Percentiles rank a stretch among this genome's conserved stretches.
Conservation (phyloP, 2,888 invertebrate genomes). For the Eupithecia abbreviata region DNA sequence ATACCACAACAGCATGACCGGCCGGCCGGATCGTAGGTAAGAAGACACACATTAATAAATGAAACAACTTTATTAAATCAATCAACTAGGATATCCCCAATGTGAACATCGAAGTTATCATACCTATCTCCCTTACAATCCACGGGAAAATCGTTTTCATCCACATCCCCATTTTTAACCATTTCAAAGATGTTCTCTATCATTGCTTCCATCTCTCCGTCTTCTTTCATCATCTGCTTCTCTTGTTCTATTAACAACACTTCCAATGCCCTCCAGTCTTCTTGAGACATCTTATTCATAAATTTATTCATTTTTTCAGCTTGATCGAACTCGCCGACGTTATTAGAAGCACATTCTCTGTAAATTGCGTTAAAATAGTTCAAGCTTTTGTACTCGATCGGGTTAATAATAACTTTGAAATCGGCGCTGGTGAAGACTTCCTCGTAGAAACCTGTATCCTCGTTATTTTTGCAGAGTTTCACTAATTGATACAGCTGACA, state of each 20-base stretch:
- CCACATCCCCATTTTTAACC: slow-evolving; percentile 31
- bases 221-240: slow-evolving; percentile 29
- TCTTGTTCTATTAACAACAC: slow-evolving; percentile 24
- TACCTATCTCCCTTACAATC: slow-evolving; percentile 28
- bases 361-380: slow-evolving; percentile 29
- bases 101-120: slow-evolving; percentile 30
- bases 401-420: slow-evolving; percentile 22
- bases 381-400: slow-evolving; percentile 25
- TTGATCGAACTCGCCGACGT: background rate
- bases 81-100: slow-evolving; percentile 34
- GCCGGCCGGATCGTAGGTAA: background rate
- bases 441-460: slow-evolving; percentile 30
- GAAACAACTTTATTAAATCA: slow-evolving; percentile 8
- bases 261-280: slow-evolving; percentile 22
- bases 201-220: slow-evolving; percentile 30
- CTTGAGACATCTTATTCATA: slow-evolving; percentile 2
- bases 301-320: background rate
- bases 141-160: slow-evolving; percentile 29
- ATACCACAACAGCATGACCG: background rate
- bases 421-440: slow-evolving; percentile 31
- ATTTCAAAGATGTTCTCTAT: slow-evolving; percentile 34
- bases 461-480: slow-evolving; percentile 15
- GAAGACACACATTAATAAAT: background rate
- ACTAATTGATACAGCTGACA: slow-evolving; percentile 30
- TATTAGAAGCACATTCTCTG: background rate